A percentile compares a stretch with the other conserved stretches of the same genome.
phyloP scores from a whole-genome alignment of 2,888 invertebrate species.

The Noctuana brunneofusca region DNA sequence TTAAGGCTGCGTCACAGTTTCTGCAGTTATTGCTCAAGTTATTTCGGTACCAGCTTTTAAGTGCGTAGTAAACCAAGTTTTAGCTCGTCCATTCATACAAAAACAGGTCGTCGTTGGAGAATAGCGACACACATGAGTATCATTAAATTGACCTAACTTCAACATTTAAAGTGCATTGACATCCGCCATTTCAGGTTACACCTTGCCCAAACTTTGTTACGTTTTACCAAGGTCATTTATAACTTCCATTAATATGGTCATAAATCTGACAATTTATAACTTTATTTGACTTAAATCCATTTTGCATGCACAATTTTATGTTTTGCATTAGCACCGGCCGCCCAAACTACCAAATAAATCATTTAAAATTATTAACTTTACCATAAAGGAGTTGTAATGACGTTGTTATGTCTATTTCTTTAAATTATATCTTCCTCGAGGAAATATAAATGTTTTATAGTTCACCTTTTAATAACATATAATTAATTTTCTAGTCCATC shows the following conservation, averaged over 20 bases:
- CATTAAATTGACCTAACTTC: conserved; percentile 17
- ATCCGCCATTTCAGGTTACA: conserved; percentile 9
- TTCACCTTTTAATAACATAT: background rate
- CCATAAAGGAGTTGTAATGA: conserved; percentile 17
- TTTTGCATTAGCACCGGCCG: conserved; percentile 19
- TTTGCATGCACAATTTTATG: conserved; percentile 27
- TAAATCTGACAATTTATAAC: conserved; percentile 31
- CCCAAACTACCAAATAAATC: conserved; percentile 20
- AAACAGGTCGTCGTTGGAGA: conserved; percentile 23
- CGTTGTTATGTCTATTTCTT: conserved; percentile 21
- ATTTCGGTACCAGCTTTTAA: conserved; percentile 28
- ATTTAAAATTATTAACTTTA: conserved; percentile 18
- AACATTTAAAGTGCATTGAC: conserved; percentile 18
- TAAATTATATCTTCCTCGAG: conserved; percentile 18
- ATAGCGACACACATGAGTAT: background rate
- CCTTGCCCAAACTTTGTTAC: conserved; percentile 14
- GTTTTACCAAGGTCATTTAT: conserved; percentile 1
- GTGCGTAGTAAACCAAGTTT: conserved; percentile 23
- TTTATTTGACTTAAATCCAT: conserved; percentile 29
- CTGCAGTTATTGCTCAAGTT: conserved; percentile 20
- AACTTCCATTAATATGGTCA: conserved; percentile 22
- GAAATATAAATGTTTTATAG: conserved; percentile 22
- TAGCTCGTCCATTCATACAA: conserved; percentile 29
- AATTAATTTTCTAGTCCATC: background rate
- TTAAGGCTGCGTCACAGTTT: conserved; percentile 2